Evolutionary conservation across 2,797 vertebrate genomes (phyloP).

Genomic region (Chelonia mydas): DNA sequence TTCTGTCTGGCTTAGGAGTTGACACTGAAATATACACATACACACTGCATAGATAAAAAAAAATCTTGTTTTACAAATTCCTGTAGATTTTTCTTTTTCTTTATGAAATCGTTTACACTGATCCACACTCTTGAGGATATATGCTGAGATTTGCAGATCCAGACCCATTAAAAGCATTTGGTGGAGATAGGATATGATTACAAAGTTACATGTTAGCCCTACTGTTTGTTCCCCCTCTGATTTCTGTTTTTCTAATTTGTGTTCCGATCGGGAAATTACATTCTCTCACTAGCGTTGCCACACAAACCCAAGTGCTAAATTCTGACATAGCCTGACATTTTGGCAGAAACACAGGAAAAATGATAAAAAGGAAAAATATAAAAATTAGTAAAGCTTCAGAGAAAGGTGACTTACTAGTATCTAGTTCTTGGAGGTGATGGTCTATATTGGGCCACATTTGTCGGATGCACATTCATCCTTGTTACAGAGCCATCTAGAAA

Average conservation of each 20-base stretch:
- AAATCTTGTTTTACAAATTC: background rate
- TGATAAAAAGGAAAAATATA: background rate
- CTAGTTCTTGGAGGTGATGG: background rate
- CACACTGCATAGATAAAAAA: background rate
- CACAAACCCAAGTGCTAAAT: too few species aligned
- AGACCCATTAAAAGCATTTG: background rate
- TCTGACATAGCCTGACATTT: too few species aligned
- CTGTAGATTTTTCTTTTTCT: fast-evolving
- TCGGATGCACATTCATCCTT: background rate
- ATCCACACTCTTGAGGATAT: background rate
- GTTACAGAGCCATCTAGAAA: background rate
- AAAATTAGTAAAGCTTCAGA: background rate
- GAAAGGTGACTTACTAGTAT: background rate
- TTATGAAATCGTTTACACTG: background rate
- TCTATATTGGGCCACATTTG: background rate
- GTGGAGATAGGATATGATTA: background rate
- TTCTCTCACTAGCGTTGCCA: too few species aligned
- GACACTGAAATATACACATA: fast-evolving
- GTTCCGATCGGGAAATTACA: too few species aligned
- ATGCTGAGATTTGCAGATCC: background rate
- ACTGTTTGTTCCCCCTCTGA: too few species aligned
- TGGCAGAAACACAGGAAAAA: background rate
- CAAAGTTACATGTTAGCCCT: background rate
- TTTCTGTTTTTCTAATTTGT: too few species aligned
- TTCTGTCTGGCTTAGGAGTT: background rate